phyloP scores from a whole-genome alignment of 2,113 vertebrate genomes.

The Peucedramus taeniatus region DNA sequence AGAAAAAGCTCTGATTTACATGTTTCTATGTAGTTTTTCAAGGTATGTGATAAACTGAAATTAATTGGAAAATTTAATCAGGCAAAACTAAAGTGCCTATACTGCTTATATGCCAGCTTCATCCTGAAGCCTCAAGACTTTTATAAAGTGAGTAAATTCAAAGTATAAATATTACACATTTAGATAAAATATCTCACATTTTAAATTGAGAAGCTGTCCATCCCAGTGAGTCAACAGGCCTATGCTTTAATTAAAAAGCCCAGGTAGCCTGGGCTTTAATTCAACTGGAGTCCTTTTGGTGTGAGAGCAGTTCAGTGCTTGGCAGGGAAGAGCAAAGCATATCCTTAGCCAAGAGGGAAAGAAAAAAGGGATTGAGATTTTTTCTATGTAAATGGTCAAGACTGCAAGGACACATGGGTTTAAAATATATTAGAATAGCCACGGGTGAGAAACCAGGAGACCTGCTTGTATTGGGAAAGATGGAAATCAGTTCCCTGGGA shows the following conservation, averaged over 20 bases:
- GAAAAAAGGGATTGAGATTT: not conserved
- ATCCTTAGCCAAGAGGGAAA: not conserved
- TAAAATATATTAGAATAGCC: not conserved
- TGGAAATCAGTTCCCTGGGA: not conserved
- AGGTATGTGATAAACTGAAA: not conserved
- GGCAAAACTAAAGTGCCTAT: not conserved
- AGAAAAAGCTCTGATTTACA: not conserved
- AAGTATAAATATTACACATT: not conserved
- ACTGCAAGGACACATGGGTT: not conserved
- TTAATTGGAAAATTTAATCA: not conserved
- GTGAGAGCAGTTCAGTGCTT: not conserved
- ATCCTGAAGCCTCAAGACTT: not conserved
- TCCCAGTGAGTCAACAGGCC: not conserved
- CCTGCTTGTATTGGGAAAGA: not conserved
- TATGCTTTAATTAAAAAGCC: no score
- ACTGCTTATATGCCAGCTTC: not conserved
- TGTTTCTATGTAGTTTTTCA: not conserved
- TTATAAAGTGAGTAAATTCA: not conserved
- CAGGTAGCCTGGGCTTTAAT: not conserved
- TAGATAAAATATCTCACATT: not conserved
- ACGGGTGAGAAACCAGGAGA: not conserved
- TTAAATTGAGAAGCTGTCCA: not conserved
- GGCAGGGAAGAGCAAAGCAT: fast-evolving
- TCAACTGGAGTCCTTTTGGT: not conserved
- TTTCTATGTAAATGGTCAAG: not conserved